These are phyloP conservation scores for Planiliza haematocheilus DNA, from an alignment of 2,113 vertebrate species.

Conservation along the genomic window DNA sequence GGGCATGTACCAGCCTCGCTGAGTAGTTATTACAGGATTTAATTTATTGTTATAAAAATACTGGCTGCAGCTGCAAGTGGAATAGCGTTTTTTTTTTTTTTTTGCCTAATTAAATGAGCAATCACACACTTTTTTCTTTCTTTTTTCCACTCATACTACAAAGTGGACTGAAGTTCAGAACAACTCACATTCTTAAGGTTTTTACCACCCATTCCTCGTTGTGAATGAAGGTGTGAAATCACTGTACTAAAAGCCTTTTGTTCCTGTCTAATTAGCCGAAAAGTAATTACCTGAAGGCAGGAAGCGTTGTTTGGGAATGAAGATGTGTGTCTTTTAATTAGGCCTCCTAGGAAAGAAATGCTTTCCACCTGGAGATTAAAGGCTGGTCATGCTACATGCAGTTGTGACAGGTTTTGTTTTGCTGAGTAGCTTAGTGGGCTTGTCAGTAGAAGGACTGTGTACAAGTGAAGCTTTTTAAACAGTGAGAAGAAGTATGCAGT, in stretches of 20 bases:
- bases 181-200: not conserved
- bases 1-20: not conserved
- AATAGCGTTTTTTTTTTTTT: slow-evolving; percentile 4
- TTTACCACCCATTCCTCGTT: not conserved
- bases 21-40: slow-evolving; percentile 29
- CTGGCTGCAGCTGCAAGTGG: slow-evolving; percentile 16
- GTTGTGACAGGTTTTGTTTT: slow-evolving; percentile 31
- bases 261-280: slow-evolving; percentile 57
- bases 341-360: slow-evolving; percentile 61
- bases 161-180: slow-evolving; percentile 1
- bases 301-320: slow-evolving; percentile 64
- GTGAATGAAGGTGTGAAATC: slow-evolving; percentile 30
- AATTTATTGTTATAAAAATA: slow-evolving; percentile 17
- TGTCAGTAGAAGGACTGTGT: too few relatives aligned
- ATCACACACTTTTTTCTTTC: not conserved
- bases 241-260: slow-evolving; percentile 49
- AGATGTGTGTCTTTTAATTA: slow-evolving; percentile 70
- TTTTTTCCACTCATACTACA: not conserved
- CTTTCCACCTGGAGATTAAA: slow-evolving; percentile 49
- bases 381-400: not conserved
- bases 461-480: too few relatives aligned
- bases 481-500: too few relatives aligned
- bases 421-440: not conserved
- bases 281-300: slow-evolving; percentile 54
- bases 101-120: slow-evolving; percentile 19